Evolutionary conservation across 2,888 invertebrate species (phyloP).

Genomic region (Neria commutata): DNA sequence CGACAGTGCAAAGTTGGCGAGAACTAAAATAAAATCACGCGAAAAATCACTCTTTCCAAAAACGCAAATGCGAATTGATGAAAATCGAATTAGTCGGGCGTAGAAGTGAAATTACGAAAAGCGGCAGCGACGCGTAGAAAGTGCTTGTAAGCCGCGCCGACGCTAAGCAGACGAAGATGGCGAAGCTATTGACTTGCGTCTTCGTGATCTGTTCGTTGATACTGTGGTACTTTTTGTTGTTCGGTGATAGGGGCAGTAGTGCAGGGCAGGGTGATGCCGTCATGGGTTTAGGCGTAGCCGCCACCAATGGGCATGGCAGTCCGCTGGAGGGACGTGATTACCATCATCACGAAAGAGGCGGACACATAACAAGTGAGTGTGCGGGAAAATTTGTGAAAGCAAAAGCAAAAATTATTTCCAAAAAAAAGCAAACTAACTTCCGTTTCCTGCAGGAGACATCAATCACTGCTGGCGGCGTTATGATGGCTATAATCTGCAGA

Average conservation of each 20-base stretch:
- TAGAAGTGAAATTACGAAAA: conserved; percentile 29
- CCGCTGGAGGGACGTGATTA: conserved; percentile 54
- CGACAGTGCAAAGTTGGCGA: conserved; percentile 16
- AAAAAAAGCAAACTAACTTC: not conserved
- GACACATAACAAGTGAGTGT: conserved; percentile 55
- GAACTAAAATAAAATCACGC: too few species aligned
- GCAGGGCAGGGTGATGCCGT: conserved; percentile 6
- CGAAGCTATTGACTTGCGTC: conserved; percentile 53
- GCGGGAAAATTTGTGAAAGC: too few species aligned
- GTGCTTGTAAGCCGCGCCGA: conserved; percentile 19
- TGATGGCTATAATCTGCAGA: conserved; percentile 59
- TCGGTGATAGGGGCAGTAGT: conserved; percentile 29
- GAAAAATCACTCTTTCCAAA: too few species aligned
- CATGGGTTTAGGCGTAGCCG: conserved; percentile 1
- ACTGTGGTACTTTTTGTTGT: conserved; percentile 54
- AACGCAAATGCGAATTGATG: conserved; percentile 1
- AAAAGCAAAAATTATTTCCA: not conserved
- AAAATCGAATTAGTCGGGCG: not conserved
- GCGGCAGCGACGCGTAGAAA: conserved; percentile 37
- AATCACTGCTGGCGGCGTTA: conserved; percentile 61
- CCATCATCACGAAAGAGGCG: conserved; percentile 55
- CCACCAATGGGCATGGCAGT: conserved; percentile 45
- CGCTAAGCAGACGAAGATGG: conserved; percentile 41
- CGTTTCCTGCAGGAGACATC: conserved; percentile 47
- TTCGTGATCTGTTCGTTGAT: conserved; percentile 48